Conservation (phyloP, 2,888 invertebrate genomes). For the Orthonychiurus folsomi region DNA sequence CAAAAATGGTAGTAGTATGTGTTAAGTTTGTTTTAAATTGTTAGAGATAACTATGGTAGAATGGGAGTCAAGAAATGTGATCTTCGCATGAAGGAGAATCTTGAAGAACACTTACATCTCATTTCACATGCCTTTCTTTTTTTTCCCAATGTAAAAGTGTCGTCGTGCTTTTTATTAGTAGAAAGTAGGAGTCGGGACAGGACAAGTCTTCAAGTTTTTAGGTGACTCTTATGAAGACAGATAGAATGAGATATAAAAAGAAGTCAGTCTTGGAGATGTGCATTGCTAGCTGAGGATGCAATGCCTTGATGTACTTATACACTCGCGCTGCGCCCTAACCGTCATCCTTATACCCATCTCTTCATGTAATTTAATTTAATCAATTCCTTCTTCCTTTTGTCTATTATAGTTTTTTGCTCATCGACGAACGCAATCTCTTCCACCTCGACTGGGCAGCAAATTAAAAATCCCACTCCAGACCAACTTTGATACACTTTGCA, state of each 20-base stretch:
- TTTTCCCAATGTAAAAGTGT: too few species aligned
- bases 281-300: neutral
- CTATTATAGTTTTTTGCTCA: slow-evolving; percentile 47
- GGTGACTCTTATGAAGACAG: neutral
- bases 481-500: slow-evolving; percentile 56
- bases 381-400: slow-evolving; percentile 5
- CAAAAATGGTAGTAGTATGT: too few species aligned
- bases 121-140: too few species aligned
- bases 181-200: too few species aligned
- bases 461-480: slow-evolving; percentile 72
- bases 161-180: too few species aligned
- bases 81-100: too few species aligned
- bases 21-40: too few species aligned
- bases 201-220: neutral
- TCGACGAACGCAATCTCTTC: slow-evolving; percentile 73
- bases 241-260: neutral
- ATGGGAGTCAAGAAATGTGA: too few species aligned
- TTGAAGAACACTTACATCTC: too few species aligned
- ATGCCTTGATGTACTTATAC: too few species aligned
- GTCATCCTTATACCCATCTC: neutral
- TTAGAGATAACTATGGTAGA: too few species aligned
- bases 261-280: neutral
- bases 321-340: slow-evolving; percentile 4
- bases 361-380: neutral
- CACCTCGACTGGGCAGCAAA: slow-evolving; percentile 70